Evolutionary conservation across 2,797 vertebrate genomes (phyloP).

Genomic region (Alca torda): DNA sequence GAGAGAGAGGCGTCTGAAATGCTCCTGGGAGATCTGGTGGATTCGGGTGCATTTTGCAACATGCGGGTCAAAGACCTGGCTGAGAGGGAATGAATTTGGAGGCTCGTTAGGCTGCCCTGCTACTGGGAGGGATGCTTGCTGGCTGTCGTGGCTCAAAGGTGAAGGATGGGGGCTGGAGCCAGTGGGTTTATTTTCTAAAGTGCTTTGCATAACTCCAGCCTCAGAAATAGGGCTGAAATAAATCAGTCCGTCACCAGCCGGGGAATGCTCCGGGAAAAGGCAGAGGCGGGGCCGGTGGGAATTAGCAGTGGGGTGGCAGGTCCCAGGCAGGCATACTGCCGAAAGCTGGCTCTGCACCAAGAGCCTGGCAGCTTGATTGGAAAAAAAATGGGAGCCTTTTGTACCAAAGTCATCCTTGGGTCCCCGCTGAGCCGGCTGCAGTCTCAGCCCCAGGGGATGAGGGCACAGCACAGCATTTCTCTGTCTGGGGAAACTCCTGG

Average conservation of each 20-base stretch:
- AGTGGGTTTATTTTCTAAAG: not conserved
- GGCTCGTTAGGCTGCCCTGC: not conserved
- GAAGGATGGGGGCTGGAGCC: not conserved
- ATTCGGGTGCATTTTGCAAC: not conserved
- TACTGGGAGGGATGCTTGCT: not conserved
- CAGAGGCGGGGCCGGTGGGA: not conserved
- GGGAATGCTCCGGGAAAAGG: not conserved
- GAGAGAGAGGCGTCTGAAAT: not conserved
- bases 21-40: not conserved
- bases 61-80: not conserved
- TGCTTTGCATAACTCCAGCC: not conserved
- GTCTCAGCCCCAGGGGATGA: not conserved
- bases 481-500: not conserved
- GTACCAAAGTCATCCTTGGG: not conserved
- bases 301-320: not conserved
- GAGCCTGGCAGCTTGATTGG: not conserved
- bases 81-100: not conserved
- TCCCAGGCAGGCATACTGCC: not conserved
- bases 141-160: not conserved
- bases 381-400: not conserved
- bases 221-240: not conserved
- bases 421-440: not conserved
- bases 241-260: not conserved
- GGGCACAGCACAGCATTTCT: not conserved
- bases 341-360: accelerated